Evolutionary conservation across 2,888 invertebrate species (phyloP).

Genomic region (Epinotia ramella): DNA sequence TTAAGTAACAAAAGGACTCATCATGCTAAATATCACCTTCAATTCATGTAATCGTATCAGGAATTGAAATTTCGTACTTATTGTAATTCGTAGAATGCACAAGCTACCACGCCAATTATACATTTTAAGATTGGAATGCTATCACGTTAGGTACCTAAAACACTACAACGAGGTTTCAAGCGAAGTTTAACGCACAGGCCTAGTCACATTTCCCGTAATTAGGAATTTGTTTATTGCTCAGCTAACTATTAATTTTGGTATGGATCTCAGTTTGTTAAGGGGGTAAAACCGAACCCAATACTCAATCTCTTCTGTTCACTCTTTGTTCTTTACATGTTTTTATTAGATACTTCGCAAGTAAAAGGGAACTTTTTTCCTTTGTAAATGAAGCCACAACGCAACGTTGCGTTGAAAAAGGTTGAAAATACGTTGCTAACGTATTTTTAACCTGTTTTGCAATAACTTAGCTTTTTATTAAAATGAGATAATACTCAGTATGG

Average conservation of each 20-base stretch:
- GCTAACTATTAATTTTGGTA: too few species aligned
- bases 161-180: slow-evolving; percentile 11
- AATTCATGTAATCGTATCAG: too few species aligned
- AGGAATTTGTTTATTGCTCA: slow-evolving; percentile 9
- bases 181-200: slow-evolving; percentile 15
- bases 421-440: too few species aligned
- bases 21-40: too few species aligned
- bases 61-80: not conserved
- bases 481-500: too few species aligned
- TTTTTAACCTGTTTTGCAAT: too few species aligned
- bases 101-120: slow-evolving; percentile 20
- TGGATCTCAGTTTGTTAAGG: too few species aligned
- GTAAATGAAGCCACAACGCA: not conserved
- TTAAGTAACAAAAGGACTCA: not conserved
- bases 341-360: not conserved
- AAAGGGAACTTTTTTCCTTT: not conserved
- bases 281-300: too few species aligned
- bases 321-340: not conserved
- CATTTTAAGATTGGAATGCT: slow-evolving; percentile 22
- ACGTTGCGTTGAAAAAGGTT: too few species aligned
- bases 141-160: slow-evolving; percentile 28
- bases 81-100: slow-evolving; percentile 1
- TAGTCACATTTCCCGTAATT: slow-evolving; percentile 20
- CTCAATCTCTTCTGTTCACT: too few species aligned
- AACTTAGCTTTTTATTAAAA: too few species aligned